Percentiles rank a stretch among this genome's conserved stretches.
phyloP scores from a whole-genome alignment of 2,113 vertebrate species.

The Cyphomyrus plagiostoma region DNA sequence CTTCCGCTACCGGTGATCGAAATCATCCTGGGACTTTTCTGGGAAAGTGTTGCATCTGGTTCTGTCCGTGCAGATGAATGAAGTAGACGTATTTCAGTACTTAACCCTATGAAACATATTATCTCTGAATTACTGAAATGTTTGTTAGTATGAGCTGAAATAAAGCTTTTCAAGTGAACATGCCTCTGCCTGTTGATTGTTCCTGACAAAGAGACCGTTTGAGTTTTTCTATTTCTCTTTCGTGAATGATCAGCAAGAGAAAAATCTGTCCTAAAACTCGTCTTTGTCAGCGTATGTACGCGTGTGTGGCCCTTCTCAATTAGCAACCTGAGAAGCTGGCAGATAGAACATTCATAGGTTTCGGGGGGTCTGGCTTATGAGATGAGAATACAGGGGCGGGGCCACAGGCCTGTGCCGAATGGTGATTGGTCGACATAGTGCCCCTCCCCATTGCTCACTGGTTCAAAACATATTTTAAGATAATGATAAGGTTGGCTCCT shows the following conservation, averaged over 20 bases:
- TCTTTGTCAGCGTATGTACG: neutral
- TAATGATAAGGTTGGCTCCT: neutral
- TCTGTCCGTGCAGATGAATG: neutral
- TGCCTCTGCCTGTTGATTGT: neutral
- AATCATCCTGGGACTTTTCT: conserved; percentile 2
- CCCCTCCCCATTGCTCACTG: neutral
- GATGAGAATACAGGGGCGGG: neutral
- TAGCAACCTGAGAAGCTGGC: neutral
- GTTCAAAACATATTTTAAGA: neutral
- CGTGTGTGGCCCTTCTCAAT: neutral
- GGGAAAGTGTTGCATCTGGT: neutral
- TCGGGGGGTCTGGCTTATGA: neutral
- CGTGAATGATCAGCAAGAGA: neutral
- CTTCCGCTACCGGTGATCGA: neutral
- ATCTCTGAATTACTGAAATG: conserved; percentile 10
- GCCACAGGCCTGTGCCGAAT: neutral
- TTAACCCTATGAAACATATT: neutral
- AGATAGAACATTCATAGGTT: neutral
- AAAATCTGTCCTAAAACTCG: neutral
- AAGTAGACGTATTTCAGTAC: neutral
- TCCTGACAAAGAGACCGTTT: neutral
- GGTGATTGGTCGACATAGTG: neutral
- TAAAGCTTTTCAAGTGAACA: conserved; percentile 16
- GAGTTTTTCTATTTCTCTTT: neutral
- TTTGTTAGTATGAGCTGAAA: conserved; percentile 5